These are phyloP conservation scores for Phoxinus phoxinus DNA, from an alignment of 2,113 vertebrate species.

Conservation along the genomic window DNA sequence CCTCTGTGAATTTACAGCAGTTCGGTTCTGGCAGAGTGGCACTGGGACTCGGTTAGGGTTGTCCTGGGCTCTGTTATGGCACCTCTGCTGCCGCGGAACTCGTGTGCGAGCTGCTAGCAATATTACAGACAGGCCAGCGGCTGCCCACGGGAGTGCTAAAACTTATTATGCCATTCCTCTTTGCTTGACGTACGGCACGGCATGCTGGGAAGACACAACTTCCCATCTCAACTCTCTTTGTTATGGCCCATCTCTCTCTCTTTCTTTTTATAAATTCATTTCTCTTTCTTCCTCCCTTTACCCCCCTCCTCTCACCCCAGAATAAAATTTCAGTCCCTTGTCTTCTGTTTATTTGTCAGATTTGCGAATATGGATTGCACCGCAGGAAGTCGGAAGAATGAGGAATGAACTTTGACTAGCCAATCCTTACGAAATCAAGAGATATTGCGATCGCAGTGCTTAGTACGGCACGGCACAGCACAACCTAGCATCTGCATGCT, in stretches of 20 bases:
- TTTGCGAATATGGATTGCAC: constrained; percentile 31
- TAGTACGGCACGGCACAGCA: not conserved
- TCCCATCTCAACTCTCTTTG: constrained; percentile 23
- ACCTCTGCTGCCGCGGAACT: constrained; percentile 61
- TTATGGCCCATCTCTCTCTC: constrained; percentile 17
- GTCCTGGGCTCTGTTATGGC: constrained; percentile 59
- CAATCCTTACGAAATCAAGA: constrained; percentile 20
- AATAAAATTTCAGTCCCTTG: not conserved
- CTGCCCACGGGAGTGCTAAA: constrained; percentile 65
- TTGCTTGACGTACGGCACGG: constrained; percentile 73
- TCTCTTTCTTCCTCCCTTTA: not conserved
- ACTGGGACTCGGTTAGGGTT: constrained; percentile 60
- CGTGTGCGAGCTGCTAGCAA: constrained; percentile 73
- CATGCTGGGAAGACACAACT: constrained; percentile 47
- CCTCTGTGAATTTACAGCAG: constrained; percentile 67
- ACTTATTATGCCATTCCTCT: constrained; percentile 82
- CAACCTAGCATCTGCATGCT: constrained; percentile 18
- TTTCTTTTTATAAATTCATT: not conserved
- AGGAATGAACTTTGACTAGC: constrained; percentile 22
- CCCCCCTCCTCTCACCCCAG: not conserved
- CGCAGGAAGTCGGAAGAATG: constrained; percentile 34
- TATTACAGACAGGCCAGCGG: constrained; percentile 71
- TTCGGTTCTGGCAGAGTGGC: constrained; percentile 57
- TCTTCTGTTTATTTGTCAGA: constrained; percentile 35
- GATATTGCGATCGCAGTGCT: not conserved